Evolutionary conservation across 2,888 invertebrate genomes (phyloP).

Genomic region (Coleophora deauratella): DNA sequence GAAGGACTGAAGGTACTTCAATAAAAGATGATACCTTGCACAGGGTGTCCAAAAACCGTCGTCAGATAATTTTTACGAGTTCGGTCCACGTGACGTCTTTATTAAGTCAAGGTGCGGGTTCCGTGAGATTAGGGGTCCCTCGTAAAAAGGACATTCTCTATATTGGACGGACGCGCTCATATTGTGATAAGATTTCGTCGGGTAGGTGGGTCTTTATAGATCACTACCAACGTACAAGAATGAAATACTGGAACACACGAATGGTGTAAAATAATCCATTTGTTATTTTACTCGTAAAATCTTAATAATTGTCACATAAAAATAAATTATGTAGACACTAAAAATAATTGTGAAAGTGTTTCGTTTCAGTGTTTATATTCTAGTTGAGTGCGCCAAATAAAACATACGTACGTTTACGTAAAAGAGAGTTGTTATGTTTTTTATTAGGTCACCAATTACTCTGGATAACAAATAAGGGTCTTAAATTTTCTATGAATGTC

Average conservation of each 20-base stretch:
- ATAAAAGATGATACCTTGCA: slow-evolving; percentile 1
- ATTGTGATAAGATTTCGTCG: neutral
- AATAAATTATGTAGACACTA: too few relatives aligned
- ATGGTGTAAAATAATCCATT: too few relatives aligned
- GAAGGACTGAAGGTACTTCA: slow-evolving; percentile 4
- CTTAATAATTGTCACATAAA: too few relatives aligned
- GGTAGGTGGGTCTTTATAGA: neutral
- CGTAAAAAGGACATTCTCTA: slow-evolving; percentile 51
- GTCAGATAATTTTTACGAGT: slow-evolving; percentile 35
- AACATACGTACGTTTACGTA: neutral
- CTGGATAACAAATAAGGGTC: too few relatives aligned
- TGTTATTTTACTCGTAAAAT: too few relatives aligned
- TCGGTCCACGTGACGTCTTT: slow-evolving; percentile 43
- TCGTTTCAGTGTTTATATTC: too few relatives aligned
- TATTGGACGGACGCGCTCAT: slow-evolving; percentile 21
- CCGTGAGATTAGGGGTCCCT: slow-evolving; percentile 40
- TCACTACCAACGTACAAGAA: neutral
- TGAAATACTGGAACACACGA: too few relatives aligned
- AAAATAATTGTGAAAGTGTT: too few relatives aligned
- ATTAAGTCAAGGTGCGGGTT: slow-evolving; percentile 49
- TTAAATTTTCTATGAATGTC: too few relatives aligned
- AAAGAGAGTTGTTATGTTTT: too few relatives aligned
- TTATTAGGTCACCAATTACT: too few relatives aligned
- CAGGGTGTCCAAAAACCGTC: neutral
- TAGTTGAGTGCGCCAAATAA: too few relatives aligned